These are phyloP conservation scores for Petrocephalus microphthalmus DNA, from an alignment of 2,113 vertebrate genomes.

Conservation along the genomic window DNA sequence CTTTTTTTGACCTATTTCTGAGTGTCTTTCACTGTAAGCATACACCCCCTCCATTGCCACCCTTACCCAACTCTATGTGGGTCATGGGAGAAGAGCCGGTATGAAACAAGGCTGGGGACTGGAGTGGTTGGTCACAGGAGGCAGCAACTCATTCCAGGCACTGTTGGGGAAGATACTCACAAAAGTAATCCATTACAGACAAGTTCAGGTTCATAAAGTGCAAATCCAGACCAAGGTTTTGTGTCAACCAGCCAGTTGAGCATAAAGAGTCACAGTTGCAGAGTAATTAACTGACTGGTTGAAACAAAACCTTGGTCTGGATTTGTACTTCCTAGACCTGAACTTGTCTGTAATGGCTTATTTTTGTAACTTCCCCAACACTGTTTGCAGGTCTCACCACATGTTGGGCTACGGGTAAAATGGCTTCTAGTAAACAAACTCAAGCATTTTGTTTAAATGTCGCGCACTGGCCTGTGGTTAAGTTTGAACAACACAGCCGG, in stretches of 20 bases:
- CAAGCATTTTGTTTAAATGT: not conserved
- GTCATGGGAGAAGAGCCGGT: not conserved
- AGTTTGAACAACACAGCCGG: not conserved
- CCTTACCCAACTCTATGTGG: not conserved
- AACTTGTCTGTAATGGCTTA: too few species aligned
- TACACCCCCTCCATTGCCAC: not conserved
- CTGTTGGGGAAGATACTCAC: not conserved
- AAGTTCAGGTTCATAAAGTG: too few species aligned
- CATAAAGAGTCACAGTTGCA: too few species aligned
- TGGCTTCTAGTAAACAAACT: not conserved
- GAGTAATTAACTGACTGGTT: too few species aligned
- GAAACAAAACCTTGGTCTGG: too few species aligned
- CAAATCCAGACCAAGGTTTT: too few species aligned
- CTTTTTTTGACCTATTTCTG: not conserved
- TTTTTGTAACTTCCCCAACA: too few species aligned
- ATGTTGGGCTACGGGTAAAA: not conserved
- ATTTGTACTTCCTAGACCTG: too few species aligned
- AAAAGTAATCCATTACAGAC: too few species aligned
- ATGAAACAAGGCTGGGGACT: not conserved
- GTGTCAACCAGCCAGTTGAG: too few species aligned
- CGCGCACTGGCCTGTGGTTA: not conserved
- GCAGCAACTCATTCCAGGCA: not conserved
- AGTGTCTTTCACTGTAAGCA: slow-evolving; percentile 1
- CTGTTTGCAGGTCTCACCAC: not conserved
- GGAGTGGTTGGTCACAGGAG: not conserved